A percentile compares a stretch with the other conserved stretches of the same genome.
Conservation (phyloP, 2,888 invertebrate genomes). For the Caenorhabditis wallacei region DNA sequence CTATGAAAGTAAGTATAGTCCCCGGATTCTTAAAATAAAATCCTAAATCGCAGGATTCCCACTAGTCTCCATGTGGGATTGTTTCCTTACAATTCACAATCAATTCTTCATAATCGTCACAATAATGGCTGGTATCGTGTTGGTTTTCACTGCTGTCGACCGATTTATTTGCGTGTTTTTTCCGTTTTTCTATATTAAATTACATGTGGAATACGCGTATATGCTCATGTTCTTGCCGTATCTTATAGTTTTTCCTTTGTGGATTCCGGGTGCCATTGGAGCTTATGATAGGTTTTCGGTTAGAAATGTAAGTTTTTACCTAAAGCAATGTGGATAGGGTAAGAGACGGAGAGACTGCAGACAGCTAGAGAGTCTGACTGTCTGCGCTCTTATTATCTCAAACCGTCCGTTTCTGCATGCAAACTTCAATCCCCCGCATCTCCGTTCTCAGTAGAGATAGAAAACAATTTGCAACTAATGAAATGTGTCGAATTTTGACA, state of each 20-base stretch:
- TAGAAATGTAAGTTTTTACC: conserved; percentile 34
- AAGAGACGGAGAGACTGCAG: too few species aligned
- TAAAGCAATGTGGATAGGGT: too few species aligned
- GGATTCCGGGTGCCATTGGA: conserved; percentile 54
- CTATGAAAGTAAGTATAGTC: conserved; percentile 65
- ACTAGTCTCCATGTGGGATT: conserved; percentile 63
- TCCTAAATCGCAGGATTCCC: conserved; percentile 59
- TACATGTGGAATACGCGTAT: conserved; percentile 64
- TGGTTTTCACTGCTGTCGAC: conserved; percentile 66
- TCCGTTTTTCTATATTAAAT: conserved; percentile 68
- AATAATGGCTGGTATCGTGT: conserved; percentile 65
- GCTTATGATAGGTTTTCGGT: conserved; percentile 13
- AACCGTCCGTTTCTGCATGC: too few species aligned
- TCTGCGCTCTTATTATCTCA: too few species aligned
- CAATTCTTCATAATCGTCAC: conserved; percentile 71
- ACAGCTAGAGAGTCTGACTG: too few species aligned
- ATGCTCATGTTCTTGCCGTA: conserved; percentile 61
- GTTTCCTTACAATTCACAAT: conserved; percentile 64
- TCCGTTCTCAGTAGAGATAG: too few species aligned
- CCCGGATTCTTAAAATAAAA: not conserved
- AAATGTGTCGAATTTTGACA: too few species aligned
- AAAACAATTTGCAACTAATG: too few species aligned
- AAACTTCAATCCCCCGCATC: too few species aligned
- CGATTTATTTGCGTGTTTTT: conserved; percentile 72
- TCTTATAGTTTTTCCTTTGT: conserved; percentile 58